These are phyloP conservation scores for Desoria tigrina DNA, from an alignment of 2,888 invertebrate genomes.

Conservation along the genomic window DNA sequence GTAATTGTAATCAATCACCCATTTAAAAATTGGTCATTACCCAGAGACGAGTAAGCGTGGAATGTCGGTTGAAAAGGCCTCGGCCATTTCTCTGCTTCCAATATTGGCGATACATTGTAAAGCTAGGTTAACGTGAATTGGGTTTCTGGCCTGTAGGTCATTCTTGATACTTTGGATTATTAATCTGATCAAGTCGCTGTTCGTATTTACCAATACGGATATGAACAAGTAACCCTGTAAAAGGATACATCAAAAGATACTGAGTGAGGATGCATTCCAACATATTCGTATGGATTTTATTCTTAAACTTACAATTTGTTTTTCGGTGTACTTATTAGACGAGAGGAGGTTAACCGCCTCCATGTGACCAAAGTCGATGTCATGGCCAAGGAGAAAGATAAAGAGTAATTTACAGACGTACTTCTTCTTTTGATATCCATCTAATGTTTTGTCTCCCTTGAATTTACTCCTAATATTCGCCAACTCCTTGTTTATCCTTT, in stretches of 20 bases:
- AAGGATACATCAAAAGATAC: conserved; percentile 43
- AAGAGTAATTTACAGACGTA: conserved; percentile 99
- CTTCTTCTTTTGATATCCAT: conserved; percentile 99
- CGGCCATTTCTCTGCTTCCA: conserved; percentile 99
- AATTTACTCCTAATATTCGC: conserved; percentile 99
- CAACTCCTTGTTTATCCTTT: conserved; percentile 98
- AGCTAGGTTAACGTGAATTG: conserved; percentile 96
- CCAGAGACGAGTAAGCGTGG: conserved; percentile 97
- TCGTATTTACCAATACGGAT: conserved; percentile 97
- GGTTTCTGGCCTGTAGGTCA: conserved; percentile 93
- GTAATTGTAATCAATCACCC: conserved; percentile 12
- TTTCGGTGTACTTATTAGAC: conserved; percentile 99
- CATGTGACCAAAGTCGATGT: conserved; percentile 99
- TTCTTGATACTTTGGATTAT: conserved; percentile 99
- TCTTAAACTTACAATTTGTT: conserved; percentile 88
- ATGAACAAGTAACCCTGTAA: conserved; percentile 96
- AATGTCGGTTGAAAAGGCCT: conserved; percentile 96
- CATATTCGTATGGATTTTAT: background rate
- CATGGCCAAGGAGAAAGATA: conserved; percentile 98
- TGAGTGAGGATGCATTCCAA: background rate
- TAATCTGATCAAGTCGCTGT: conserved; percentile 97
- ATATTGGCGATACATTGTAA: conserved; percentile 99
- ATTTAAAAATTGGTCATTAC: conserved; percentile 59
- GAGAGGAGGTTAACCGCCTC: conserved; percentile 99
- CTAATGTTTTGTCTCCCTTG: conserved; percentile 99